phyloP scores from a whole-genome alignment of 2,888 invertebrate genomes.

The Caenorhabditis virilis region DNA sequence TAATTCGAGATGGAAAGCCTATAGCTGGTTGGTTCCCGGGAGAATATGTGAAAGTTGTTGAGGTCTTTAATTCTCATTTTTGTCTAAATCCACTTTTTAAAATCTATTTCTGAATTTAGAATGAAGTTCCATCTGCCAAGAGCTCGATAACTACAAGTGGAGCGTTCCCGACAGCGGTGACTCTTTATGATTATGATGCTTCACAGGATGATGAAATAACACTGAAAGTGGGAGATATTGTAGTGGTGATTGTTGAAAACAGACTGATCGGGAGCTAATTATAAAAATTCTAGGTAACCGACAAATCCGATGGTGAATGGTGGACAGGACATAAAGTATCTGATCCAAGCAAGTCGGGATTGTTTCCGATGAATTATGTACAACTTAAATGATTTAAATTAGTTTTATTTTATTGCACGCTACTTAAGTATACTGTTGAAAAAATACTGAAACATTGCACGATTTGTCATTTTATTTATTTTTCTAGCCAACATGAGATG shows the following conservation, averaged over 20 bases:
- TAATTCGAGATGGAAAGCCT: conserved; percentile 75
- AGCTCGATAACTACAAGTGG: neutral
- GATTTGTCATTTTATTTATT: too few species aligned
- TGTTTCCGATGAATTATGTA: conserved; percentile 68
- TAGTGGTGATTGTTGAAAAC: conserved; percentile 36
- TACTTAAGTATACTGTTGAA: neutral
- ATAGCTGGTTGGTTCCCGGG: conserved; percentile 99
- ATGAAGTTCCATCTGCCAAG: neutral
- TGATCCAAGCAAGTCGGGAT: conserved; percentile 35
- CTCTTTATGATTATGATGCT: conserved; percentile 64
- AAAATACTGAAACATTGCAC: neutral
- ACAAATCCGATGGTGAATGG: conserved; percentile 59
- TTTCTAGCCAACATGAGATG: neutral
- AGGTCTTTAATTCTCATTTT: conserved; percentile 11
- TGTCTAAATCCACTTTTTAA: neutral
- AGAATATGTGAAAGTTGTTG: conserved; percentile 83
- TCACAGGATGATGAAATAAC: conserved; percentile 64
- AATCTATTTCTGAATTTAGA: neutral
- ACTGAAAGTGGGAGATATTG: conserved; percentile 51
- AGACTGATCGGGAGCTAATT: neutral
- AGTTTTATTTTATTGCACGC: neutral
- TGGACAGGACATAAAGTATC: conserved; percentile 57
- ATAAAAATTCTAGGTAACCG: conserved; percentile 13
- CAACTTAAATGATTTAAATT: conserved; percentile 27
- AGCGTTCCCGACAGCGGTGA: conserved; percentile 28